These are phyloP conservation scores for Rhabdomys dilectus DNA, from an alignment of 2,113 vertebrate genomes.

Conservation along the genomic window DNA sequence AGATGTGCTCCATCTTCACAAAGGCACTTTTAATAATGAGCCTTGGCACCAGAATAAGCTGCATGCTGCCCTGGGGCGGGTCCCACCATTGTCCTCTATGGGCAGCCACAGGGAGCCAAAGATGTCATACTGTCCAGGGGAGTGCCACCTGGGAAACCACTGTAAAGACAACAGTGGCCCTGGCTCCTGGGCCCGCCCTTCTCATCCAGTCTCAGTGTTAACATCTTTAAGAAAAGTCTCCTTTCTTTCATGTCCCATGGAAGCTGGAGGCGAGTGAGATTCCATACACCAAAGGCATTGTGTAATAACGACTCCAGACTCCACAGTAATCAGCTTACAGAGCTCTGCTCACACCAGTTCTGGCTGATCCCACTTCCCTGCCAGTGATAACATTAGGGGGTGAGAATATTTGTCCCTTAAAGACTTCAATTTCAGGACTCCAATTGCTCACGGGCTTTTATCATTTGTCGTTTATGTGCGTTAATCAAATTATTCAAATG, in stretches of 20 bases:
- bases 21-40: slow-evolving; percentile 68
- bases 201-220: background rate
- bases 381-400: background rate
- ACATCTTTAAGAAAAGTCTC: slow-evolving; percentile 37
- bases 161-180: slow-evolving; percentile 37
- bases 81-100: slow-evolving; percentile 74
- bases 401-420: slow-evolving; percentile 54
- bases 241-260: background rate
- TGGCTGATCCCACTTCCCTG: slow-evolving; percentile 40
- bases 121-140: background rate
- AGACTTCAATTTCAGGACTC: slow-evolving; percentile 36
- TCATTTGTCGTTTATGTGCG: slow-evolving; percentile 54
- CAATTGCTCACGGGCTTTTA: slow-evolving; percentile 2
- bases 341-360: background rate
- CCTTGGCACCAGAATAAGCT: slow-evolving; percentile 63
- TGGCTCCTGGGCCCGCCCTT: slow-evolving; percentile 5
- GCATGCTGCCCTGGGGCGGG: slow-evolving; percentile 17
- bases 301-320: background rate
- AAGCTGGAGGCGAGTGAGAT: slow-evolving; percentile 21
- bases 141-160: slow-evolving; percentile 74
- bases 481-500: slow-evolving; percentile 66
- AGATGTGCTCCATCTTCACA: slow-evolving; percentile 47
- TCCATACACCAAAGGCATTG: background rate
- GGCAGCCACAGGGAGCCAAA: slow-evolving; percentile 48
- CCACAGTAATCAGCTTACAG: slow-evolving; percentile 2